Percentiles rank a stretch among this genome's conserved stretches.
phyloP scores from a whole-genome alignment of 2,113 vertebrate genomes.

The Cyanoderma ruficeps region DNA sequence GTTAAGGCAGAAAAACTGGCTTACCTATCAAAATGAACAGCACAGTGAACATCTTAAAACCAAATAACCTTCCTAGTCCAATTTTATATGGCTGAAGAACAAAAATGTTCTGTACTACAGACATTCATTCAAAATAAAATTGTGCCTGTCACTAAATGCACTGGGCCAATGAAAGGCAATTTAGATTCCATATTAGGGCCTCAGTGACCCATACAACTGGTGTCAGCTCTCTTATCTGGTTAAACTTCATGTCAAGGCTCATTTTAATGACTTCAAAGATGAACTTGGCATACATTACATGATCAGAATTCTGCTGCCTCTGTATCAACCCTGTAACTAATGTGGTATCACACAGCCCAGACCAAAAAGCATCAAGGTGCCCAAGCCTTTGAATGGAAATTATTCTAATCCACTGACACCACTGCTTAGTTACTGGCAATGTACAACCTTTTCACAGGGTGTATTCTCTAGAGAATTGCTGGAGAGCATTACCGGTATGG shows the following conservation, averaged over 20 bases:
- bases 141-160: neutral
- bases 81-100: neutral
- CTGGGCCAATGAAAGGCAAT: neutral
- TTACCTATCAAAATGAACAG: neutral
- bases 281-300: neutral
- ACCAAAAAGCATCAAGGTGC: neutral
- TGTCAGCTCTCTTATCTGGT: neutral
- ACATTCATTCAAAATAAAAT: neutral
- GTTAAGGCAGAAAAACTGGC: neutral
- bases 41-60: neutral
- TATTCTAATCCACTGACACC: neutral
- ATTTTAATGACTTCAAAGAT: neutral
- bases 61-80: neutral
- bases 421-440: neutral
- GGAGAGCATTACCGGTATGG: constrained; percentile 84
- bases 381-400: neutral
- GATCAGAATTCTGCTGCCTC: neutral
- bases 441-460: neutral
- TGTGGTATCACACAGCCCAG: neutral
- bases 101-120: neutral
- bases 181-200: neutral
- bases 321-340: neutral
- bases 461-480: neutral
- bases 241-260: neutral
- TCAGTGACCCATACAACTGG: neutral